A percentile compares a stretch with the other conserved stretches of the same genome.
These are phyloP conservation scores for Drosophila littoralis DNA, from an alignment of 1,140 invertebrate genomes.

Conservation along the genomic window DNA sequence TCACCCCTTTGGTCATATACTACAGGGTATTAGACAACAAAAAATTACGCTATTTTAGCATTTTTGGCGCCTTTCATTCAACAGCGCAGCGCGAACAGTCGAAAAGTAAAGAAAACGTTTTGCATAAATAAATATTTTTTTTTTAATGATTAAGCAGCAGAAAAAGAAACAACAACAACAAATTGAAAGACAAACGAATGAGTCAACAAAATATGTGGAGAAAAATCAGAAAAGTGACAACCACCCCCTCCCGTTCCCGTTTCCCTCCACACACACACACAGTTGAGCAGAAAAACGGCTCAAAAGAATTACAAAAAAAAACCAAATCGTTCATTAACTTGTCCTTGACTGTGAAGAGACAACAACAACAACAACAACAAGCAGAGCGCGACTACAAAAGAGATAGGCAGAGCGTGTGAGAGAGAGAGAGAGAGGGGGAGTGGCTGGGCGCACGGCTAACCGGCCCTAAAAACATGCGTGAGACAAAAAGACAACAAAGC, in stretches of 20 bases:
- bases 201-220: slow-evolving; percentile 28
- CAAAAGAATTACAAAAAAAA: slow-evolving; percentile 49
- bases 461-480: slow-evolving; percentile 73
- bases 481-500: slow-evolving; percentile 45
- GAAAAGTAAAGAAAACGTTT: slow-evolving; percentile 30
- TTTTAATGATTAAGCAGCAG: slow-evolving; percentile 32
- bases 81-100: background rate
- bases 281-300: slow-evolving; percentile 38
- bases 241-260: too few relatives aligned
- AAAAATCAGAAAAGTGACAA: slow-evolving; percentile 19
- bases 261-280: background rate
- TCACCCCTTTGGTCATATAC: background rate
- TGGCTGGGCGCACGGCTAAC: slow-evolving; percentile 36
- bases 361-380: slow-evolving; percentile 32
- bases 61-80: slow-evolving; percentile 42
- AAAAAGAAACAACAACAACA: slow-evolving; percentile 11
- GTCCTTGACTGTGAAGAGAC: slow-evolving; percentile 76
- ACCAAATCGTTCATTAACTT: slow-evolving; percentile 76
- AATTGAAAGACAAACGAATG: slow-evolving; percentile 24
- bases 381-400: slow-evolving; percentile 26
- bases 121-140: slow-evolving; percentile 27
- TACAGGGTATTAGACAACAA: slow-evolving; percentile 1
- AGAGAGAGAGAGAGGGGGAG: background rate
- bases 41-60: slow-evolving; percentile 22
- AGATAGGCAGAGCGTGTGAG: slow-evolving; percentile 15